Percentiles rank a stretch among this genome's conserved stretches.
Conservation (phyloP, 2,888 invertebrate genomes). For the Dynastes grantii region DNA sequence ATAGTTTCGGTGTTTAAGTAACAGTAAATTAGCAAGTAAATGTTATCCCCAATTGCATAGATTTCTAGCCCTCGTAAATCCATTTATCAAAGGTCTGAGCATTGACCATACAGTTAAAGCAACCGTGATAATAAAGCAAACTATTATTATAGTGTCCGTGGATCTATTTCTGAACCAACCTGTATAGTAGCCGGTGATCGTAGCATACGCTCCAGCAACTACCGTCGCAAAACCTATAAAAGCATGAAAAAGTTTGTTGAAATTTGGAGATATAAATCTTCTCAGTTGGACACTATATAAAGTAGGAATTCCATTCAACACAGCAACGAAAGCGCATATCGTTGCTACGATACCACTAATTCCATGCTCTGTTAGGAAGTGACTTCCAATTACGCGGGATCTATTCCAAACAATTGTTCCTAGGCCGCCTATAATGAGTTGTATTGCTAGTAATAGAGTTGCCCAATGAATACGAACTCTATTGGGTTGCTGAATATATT, state of each 20-base stretch:
- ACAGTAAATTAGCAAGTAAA: too few relatives aligned
- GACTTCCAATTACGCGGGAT: constrained; percentile 62
- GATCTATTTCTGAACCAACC: constrained; percentile 56
- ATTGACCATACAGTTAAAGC: constrained; percentile 47
- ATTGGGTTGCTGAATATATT: constrained; percentile 56
- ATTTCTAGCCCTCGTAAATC: constrained; percentile 45
- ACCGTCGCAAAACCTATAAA: constrained; percentile 55
- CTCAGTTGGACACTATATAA: constrained; percentile 63
- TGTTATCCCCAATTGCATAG: constrained; percentile 9
- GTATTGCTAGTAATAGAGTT: constrained; percentile 60
- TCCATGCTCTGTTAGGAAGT: constrained; percentile 67
- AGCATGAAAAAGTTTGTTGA: constrained; percentile 58
- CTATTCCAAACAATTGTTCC: constrained; percentile 63
- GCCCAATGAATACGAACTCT: constrained; percentile 65
- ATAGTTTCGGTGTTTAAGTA: too few relatives aligned
- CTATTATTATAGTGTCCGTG: constrained; percentile 22
- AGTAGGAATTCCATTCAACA: constrained; percentile 63
- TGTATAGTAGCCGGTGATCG: constrained; percentile 57
- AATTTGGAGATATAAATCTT: constrained; percentile 55
- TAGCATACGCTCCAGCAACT: constrained; percentile 54
- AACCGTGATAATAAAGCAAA: constrained; percentile 52
- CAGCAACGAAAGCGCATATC: constrained; percentile 60
- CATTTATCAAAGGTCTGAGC: constrained; percentile 46
- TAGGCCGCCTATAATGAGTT: constrained; percentile 62
- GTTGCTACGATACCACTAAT: constrained; percentile 64